These are phyloP conservation scores for Ptychoptera albimana DNA, from an alignment of 2,888 invertebrate genomes.

Conservation along the genomic window DNA sequence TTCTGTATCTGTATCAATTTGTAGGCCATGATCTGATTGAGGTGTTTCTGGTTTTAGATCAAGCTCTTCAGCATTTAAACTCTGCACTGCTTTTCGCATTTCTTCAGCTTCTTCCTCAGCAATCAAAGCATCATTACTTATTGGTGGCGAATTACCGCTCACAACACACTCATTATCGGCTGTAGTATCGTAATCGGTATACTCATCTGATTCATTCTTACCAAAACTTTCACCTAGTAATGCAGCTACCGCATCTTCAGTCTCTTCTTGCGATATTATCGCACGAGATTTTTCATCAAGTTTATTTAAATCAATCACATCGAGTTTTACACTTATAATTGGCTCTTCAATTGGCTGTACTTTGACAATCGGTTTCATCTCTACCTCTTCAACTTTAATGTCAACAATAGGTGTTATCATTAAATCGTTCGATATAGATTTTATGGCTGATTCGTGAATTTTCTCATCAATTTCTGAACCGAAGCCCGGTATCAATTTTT, in stretches of 20 bases:
- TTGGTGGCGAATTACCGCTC: constrained; percentile 35
- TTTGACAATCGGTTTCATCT: constrained; percentile 18
- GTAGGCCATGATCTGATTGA: constrained; percentile 65
- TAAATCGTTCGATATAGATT: constrained; percentile 52
- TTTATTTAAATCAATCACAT: constrained; percentile 49
- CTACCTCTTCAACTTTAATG: constrained; percentile 21
- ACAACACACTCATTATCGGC: constrained; percentile 29
- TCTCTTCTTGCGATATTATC: constrained; percentile 81
- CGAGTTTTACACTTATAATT: constrained; percentile 32
- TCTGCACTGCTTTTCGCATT: constrained; percentile 70
- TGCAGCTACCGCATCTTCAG: constrained; percentile 82
- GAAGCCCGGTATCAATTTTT: constrained; percentile 47
- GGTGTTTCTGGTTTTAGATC: constrained; percentile 72
- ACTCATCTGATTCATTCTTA: constrained; percentile 36
- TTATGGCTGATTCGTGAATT: constrained; percentile 64
- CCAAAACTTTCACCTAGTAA: constrained; percentile 75
- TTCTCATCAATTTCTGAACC: constrained; percentile 47
- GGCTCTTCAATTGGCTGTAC: constrained; percentile 17
- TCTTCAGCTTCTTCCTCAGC: constrained; percentile 65
- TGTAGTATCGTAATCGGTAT: constrained; percentile 38
- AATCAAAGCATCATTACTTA: constrained; percentile 27
- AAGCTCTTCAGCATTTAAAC: constrained; percentile 52
- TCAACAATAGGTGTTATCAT: constrained; percentile 27
- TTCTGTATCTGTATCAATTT: constrained; percentile 76
- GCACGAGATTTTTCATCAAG: constrained; percentile 63